A percentile compares a stretch with the other conserved stretches of the same genome.
Conservation (phyloP, 2,113 vertebrate genomes). For the Candoia aspera region DNA sequence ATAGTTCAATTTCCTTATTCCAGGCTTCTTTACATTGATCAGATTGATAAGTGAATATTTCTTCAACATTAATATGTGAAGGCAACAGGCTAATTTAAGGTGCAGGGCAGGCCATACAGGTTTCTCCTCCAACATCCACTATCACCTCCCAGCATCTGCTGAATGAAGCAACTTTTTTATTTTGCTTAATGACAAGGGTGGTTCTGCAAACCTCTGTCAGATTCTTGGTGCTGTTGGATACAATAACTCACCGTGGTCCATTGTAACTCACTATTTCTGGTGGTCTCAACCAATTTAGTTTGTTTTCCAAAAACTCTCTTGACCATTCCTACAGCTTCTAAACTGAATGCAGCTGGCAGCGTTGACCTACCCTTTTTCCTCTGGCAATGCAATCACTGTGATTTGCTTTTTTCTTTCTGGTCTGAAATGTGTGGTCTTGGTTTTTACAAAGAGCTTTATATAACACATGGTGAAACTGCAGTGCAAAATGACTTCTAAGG, state of each 20-base stretch:
- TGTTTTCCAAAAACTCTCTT: not conserved
- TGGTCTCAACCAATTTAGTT: not conserved
- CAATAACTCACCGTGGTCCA: not conserved
- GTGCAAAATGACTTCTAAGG: not conserved
- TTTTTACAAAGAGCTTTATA: not conserved
- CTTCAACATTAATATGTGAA: not conserved
- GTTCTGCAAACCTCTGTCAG: not conserved
- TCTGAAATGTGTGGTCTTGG: not conserved
- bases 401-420: not conserved
- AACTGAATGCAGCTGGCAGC: not conserved
- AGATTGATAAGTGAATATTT: not conserved
- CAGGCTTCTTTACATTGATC: not conserved
- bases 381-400: not conserved
- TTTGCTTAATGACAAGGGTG: not conserved
- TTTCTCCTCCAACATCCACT: not conserved
- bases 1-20: not conserved
- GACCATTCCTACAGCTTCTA: not conserved
- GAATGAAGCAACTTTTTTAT: not conserved
- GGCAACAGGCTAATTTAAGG: not conserved
- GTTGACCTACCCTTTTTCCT: not conserved
- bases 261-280: not conserved
- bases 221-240: not conserved
- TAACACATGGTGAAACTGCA: not conserved
- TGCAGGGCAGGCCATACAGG: not conserved
- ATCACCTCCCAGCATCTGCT: not conserved